phyloP scores from a whole-genome alignment of 2,113 vertebrate species.

The Tapirus terrestris region DNA sequence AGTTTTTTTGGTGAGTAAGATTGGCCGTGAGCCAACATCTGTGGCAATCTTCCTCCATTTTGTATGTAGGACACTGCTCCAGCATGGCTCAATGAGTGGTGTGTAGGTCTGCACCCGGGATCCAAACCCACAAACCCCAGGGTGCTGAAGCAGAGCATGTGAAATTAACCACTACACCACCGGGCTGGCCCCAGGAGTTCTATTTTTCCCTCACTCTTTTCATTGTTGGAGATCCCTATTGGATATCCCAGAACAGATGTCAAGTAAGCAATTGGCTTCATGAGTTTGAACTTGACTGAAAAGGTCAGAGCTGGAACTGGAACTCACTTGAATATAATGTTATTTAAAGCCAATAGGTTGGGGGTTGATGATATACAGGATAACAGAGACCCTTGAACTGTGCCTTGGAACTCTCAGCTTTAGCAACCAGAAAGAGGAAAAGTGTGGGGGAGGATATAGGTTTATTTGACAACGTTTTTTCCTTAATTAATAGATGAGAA shows the following conservation, averaged over 20 bases:
- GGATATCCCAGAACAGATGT: background rate
- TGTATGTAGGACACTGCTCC: too few relatives aligned
- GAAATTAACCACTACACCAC: too few relatives aligned
- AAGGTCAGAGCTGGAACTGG: background rate
- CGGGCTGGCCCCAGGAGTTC: background rate
- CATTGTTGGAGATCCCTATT: background rate
- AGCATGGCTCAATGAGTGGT: too few relatives aligned
- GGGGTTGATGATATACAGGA: background rate
- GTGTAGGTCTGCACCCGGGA: too few relatives aligned
- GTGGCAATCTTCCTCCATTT: too few relatives aligned
- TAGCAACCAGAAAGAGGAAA: background rate
- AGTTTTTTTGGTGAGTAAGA: too few relatives aligned
- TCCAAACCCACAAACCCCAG: too few relatives aligned
- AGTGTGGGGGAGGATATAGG: rapidly evolving
- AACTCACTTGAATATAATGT: background rate
- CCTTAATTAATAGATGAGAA: background rate
- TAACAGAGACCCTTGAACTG: background rate
- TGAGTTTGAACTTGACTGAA: slow-evolving; percentile 6
- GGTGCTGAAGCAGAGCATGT: too few relatives aligned
- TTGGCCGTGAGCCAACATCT: too few relatives aligned
- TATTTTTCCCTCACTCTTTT: background rate
- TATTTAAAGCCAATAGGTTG: background rate
- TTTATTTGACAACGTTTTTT: background rate
- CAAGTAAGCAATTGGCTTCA: background rate
- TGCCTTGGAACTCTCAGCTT: background rate